A percentile compares a stretch with the other conserved stretches of the same genome.
Conservation (phyloP, 2,113 vertebrate genomes). For the Catharus fuscescens region DNA sequence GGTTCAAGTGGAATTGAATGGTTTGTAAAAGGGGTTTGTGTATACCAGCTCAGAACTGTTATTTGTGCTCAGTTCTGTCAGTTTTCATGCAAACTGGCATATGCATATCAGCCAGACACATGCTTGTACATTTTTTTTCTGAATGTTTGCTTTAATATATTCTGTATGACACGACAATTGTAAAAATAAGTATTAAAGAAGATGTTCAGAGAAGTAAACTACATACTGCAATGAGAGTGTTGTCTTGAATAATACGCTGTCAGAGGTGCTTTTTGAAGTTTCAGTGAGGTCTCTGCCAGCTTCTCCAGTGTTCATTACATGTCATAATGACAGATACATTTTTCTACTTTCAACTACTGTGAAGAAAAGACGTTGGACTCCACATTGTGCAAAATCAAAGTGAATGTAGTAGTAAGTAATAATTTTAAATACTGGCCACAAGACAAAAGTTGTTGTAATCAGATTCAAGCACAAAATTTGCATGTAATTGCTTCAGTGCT, state of each 20-base stretch:
- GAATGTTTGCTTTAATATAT: conserved; percentile 41
- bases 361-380: neutral
- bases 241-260: neutral
- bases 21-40: neutral
- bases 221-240: neutral
- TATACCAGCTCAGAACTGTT: neutral
- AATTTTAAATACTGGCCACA: neutral
- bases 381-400: neutral
- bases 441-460: neutral
- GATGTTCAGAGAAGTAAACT: neutral
- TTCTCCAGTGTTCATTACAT: neutral
- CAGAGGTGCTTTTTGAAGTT: neutral
- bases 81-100: neutral
- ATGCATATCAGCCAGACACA: neutral
- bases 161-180: neutral
- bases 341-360: neutral
- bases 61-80: conserved; percentile 4
- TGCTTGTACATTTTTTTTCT: conserved; percentile 9
- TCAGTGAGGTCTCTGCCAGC: neutral
- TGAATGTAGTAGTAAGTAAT: neutral
- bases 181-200: conserved; percentile 49
- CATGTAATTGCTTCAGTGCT: neutral
- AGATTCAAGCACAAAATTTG: neutral
- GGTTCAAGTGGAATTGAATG: neutral
- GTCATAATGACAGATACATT: neutral